phyloP scores from a whole-genome alignment of 1,140 invertebrate genomes.

The Rhopalosiphum padi region DNA sequence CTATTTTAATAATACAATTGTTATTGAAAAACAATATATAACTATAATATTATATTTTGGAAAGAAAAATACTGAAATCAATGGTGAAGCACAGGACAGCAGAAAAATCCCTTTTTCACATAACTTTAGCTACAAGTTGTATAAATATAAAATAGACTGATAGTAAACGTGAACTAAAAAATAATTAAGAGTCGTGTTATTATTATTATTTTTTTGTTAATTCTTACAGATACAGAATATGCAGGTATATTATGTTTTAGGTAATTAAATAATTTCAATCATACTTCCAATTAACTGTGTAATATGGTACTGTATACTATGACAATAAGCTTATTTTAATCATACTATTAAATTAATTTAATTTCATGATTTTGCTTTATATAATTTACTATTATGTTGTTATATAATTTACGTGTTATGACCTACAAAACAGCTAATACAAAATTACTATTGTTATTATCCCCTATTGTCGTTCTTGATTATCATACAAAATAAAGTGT shows the following conservation, averaged over 20 bases:
- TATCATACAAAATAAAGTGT: not conserved
- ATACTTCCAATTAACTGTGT: not conserved
- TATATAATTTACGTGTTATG: not conserved
- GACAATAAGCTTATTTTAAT: not conserved
- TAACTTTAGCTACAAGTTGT: no score
- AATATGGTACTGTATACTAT: no score
- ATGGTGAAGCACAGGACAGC: no score
- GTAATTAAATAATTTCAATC: not conserved
- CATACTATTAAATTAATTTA: not conserved
- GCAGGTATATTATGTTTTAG: not conserved
- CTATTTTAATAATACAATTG: no score
- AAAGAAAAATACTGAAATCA: no score
- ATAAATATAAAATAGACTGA: not conserved
- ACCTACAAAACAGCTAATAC: not conserved
- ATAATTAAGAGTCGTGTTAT: not conserved
- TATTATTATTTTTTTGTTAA: not conserved
- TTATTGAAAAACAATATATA: no score
- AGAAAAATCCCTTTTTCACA: no score
- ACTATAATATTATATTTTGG: no score
- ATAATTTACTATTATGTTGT: not conserved
- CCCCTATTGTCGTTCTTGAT: not conserved
- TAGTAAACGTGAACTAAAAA: not conserved
- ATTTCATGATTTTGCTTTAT: not conserved
- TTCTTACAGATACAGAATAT: not conserved
- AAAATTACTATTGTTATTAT: slow-evolving; percentile 2